Conservation (phyloP, 2,888 invertebrate genomes). For the Monoplex corrugatus region DNA sequence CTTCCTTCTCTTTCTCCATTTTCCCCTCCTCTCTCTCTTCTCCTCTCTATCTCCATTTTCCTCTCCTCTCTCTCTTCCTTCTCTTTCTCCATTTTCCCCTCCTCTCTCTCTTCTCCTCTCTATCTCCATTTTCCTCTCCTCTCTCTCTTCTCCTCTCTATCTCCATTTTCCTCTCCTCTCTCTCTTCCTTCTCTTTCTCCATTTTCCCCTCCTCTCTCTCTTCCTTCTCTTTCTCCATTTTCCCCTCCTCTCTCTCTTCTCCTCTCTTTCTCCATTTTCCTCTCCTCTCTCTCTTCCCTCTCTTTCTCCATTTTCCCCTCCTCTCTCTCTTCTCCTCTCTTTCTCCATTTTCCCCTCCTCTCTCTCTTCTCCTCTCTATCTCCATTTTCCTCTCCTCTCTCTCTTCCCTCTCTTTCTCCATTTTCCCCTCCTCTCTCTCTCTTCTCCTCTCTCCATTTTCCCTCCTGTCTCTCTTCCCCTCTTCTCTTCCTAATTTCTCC, state of each 20-base stretch:
- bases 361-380: not conserved
- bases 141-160: not conserved
- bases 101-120: not conserved
- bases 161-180: not conserved
- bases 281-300: not conserved
- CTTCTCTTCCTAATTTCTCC: too few species aligned
- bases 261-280: too few species aligned
- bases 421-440: conserved; percentile 11
- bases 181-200: not conserved
- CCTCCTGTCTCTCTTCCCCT: not conserved
- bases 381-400: not conserved
- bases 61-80: conserved; percentile 1
- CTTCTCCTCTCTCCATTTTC: not conserved
- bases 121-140: not conserved
- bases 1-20: not conserved
- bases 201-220: conserved; percentile 12
- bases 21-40: not conserved
- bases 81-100: not conserved
- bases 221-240: conserved; percentile 8
- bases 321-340: not conserved
- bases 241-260: conserved; percentile 7
- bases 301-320: too few species aligned
- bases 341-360: not conserved
- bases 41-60: not conserved
- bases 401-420: conserved; percentile 8